Percentiles rank a stretch among this genome's conserved stretches.
These are phyloP conservation scores for Athrips mouffetella DNA, from an alignment of 2,888 invertebrate genomes.

Conservation along the genomic window DNA sequence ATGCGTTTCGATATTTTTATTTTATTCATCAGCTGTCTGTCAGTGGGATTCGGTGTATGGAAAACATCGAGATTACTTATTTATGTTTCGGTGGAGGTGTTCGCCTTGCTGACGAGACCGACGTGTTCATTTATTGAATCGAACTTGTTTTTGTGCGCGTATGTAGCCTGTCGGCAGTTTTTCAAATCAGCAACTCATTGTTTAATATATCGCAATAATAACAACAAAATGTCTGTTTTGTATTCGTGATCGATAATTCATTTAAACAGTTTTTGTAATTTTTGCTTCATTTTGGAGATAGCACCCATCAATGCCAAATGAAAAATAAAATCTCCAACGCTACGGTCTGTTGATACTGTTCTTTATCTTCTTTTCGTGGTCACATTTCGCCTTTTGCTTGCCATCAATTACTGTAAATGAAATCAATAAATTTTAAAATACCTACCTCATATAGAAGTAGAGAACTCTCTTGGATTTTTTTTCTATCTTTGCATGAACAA, in stretches of 20 bases:
- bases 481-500: too few relatives aligned
- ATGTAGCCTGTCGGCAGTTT: slow-evolving; percentile 27
- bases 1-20: slow-evolving; percentile 48
- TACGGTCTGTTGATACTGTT: too few relatives aligned
- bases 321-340: too few relatives aligned
- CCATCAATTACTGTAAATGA: too few relatives aligned
- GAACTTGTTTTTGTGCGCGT: slow-evolving; percentile 29
- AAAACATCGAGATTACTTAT: slow-evolving; percentile 52
- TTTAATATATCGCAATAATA: slow-evolving; percentile 13
- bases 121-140: slow-evolving; percentile 40
- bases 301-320: too few relatives aligned
- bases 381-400: too few relatives aligned
- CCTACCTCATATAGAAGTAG: too few relatives aligned
- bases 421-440: too few relatives aligned
- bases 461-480: too few relatives aligned
- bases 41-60: slow-evolving; percentile 29
- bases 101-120: slow-evolving; percentile 39
- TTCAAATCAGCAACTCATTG: slow-evolving; percentile 27
- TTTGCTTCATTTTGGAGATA: too few relatives aligned
- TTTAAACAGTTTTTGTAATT: background rate
- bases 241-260: background rate
- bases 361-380: too few relatives aligned
- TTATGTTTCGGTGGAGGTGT: slow-evolving; percentile 47
- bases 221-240: slow-evolving; percentile 8
- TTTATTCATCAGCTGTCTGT: slow-evolving; percentile 27